phyloP scores from a whole-genome alignment of 2,888 invertebrate genomes.

The Allolobophora icterica region DNA sequence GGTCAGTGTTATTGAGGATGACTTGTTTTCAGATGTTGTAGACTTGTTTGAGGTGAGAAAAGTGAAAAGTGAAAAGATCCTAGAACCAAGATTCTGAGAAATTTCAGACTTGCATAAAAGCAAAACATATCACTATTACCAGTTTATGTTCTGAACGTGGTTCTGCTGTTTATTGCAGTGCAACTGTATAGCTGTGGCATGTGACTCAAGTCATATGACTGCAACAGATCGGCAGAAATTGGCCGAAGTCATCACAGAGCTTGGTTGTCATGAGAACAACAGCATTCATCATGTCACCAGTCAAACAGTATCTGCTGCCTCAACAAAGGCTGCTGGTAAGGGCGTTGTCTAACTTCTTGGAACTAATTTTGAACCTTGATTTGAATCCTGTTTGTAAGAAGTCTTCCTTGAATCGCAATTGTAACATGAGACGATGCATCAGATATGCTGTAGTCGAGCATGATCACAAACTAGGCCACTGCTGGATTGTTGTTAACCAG shows the following conservation, averaged over 20 bases:
- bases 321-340: conserved; percentile 46
- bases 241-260: conserved; percentile 58
- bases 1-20: neutral
- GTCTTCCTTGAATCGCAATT: neutral
- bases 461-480: no score
- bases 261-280: conserved; percentile 60
- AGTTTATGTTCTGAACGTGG: neutral
- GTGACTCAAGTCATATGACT: conserved; percentile 52
- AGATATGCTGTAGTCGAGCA: no score
- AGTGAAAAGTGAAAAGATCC: no score
- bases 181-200: conserved; percentile 60
- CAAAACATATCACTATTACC: neutral
- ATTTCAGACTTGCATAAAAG: neutral
- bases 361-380: neutral
- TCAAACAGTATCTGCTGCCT: conserved; percentile 51
- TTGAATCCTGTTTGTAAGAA: neutral
- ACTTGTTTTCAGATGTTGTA: neutral
- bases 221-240: conserved; percentile 56
- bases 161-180: conserved; percentile 49
- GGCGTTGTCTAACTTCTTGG: neutral
- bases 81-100: neutral
- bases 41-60: neutral
- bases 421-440: neutral
- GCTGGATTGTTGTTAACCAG: no score
- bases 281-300: conserved; percentile 60